Evolutionary conservation across 2,797 vertebrate genomes (phyloP).

Genomic region (Manis crassicaudata): DNA sequence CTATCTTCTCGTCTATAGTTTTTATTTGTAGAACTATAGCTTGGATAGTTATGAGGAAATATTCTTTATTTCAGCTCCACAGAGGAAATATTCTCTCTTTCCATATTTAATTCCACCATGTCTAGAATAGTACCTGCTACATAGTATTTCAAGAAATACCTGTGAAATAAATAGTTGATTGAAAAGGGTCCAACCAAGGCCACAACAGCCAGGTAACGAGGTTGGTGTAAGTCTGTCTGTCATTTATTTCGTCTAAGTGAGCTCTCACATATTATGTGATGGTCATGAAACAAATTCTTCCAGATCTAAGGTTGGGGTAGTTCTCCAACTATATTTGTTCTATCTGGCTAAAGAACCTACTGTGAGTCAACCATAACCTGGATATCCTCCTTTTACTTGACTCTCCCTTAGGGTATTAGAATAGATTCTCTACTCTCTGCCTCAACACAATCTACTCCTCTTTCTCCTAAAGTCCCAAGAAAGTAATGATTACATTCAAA

Average conservation of each 20-base stretch:
- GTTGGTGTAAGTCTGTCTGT: background rate
- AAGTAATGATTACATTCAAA: background rate
- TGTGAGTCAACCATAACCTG: background rate
- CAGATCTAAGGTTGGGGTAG: background rate
- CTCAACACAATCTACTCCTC: background rate
- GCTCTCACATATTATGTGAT: background rate
- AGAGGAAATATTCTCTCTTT: background rate
- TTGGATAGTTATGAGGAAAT: background rate
- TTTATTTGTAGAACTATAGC: background rate
- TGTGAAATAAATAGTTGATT: background rate
- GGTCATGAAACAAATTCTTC: background rate
- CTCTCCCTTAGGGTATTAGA: background rate
- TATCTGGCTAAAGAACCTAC: background rate
- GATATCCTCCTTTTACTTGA: background rate
- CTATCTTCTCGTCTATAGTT: no score
- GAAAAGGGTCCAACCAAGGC: background rate
- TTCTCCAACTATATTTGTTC: background rate
- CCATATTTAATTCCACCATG: background rate
- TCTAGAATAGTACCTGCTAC: background rate
- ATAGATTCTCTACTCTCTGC: background rate
- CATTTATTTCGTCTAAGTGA: background rate
- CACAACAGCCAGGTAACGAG: background rate
- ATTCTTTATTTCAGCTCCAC: background rate
- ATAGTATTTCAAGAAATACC: background rate
- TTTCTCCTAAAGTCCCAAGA: slow-evolving; percentile 5